Evolutionary conservation across 2,888 invertebrate species (phyloP), one percentile per base, ranked within the genome.

Genomic region (Oxystoma pomonae): DNA sequence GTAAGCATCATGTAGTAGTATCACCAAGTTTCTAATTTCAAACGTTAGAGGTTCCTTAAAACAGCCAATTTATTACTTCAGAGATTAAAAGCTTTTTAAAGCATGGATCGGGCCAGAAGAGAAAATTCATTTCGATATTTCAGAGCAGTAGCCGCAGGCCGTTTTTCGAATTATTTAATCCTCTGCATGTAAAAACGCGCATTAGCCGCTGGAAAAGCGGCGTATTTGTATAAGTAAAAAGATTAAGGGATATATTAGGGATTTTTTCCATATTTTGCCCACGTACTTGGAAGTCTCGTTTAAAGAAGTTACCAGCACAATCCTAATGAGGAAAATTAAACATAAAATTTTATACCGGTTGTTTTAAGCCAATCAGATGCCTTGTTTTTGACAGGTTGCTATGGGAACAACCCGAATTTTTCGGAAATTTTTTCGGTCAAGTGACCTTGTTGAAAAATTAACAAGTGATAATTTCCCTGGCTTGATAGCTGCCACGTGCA

Each of bases 51-150:
- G n/a, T n/a, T n/a, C 77, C 76, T 77, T 77, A 76, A 77, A 78
- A 77, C 77, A 74, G 75, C 75, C 75, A 76, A 78, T 78, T 78
- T 77, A 77, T 77, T 74, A 75, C 73, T 66, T 65, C 67, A 66
- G 65, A 70, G 73, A 73, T 75, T 74, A 74, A 71, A 72, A 72
- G 61, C 61, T 61, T 65, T 65, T 59, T 61, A 18, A 16, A 52
- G 20, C n/a, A 20, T 17, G 57, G 53, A 16, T 57, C 50, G 12
- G 50, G 53, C 59, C 60, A 51, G 51, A 60, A 65, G 60, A 57
- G 60, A 62, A 65, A 65, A 65, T 63, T 63, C 63, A 65, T 65
- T 65, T 61, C 61, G 63, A 65, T 65, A 65, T 65, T 66, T 66
- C 53, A 53, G 59, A 59, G 59, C 35, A 75, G 71, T 75, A 65